A percentile compares a stretch with the other conserved stretches of the same genome.
phyloP scores from a whole-genome alignment of 2,888 invertebrate species.

The Gandaritis pyraliata region DNA sequence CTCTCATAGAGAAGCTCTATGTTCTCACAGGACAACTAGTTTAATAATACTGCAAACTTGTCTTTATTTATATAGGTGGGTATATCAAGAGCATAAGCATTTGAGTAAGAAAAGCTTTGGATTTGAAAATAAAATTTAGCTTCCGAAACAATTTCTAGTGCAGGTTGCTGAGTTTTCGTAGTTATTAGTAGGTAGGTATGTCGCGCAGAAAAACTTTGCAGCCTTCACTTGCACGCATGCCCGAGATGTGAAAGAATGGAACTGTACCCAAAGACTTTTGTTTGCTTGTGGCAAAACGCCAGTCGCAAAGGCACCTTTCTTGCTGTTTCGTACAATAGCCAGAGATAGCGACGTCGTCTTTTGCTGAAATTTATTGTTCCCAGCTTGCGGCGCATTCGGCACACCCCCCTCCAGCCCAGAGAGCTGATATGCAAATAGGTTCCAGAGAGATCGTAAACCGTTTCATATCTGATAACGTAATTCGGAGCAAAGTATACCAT shows the following conservation, averaged over 20 bases:
- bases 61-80: too few relatives aligned
- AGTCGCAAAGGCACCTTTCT: conserved; percentile 60
- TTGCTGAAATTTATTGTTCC: conserved; percentile 73
- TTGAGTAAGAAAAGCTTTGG: background rate
- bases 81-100: background rate
- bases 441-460: conserved; percentile 75
- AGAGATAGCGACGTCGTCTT: conserved; percentile 72
- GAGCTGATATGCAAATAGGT: conserved; percentile 78
- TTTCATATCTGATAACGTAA: conserved; percentile 76
- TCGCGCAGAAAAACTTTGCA: conserved; percentile 18
- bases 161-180: conserved; percentile 4
- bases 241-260: conserved; percentile 26
- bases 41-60: too few relatives aligned
- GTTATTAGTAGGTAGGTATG: conserved; percentile 8
- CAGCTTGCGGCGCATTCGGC: conserved; percentile 60
- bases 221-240: conserved; percentile 26
- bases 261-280: conserved; percentile 37
- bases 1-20: too few relatives aligned
- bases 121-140: background rate
- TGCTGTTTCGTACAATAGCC: conserved; percentile 64
- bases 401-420: conserved; percentile 58
- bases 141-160: background rate
- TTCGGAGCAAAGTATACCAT: conserved; percentile 64
- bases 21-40: too few relatives aligned
- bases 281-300: conserved; percentile 58